phyloP scores from a whole-genome alignment of 2,888 invertebrate species.

The Drosophila meridionalis region DNA sequence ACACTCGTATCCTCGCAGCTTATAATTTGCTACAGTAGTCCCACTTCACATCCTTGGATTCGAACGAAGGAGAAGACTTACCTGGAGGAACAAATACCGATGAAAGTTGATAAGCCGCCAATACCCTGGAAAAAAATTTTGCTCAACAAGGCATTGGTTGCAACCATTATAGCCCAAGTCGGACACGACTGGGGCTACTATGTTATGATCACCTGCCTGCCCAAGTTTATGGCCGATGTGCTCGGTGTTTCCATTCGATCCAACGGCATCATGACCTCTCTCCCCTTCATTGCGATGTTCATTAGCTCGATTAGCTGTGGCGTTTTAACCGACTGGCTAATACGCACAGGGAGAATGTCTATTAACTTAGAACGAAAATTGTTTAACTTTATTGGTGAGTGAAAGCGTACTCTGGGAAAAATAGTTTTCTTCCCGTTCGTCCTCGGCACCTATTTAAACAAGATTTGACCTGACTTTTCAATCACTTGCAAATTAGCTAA shows the following conservation, averaged over 20 bases:
- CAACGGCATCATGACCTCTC: conserved; percentile 86
- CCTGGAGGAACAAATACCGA: conserved; percentile 87
- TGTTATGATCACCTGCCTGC: conserved; percentile 87
- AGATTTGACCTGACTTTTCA: no score
- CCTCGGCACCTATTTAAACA: no score
- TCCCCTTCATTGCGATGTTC: conserved; percentile 88
- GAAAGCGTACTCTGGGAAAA: not conserved
- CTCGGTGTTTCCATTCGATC: conserved; percentile 86
- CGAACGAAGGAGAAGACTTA: conserved; percentile 88
- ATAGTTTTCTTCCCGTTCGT: not conserved
- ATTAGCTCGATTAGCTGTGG: conserved; percentile 87
- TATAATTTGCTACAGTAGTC: conserved; percentile 87
- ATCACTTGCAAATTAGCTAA: no score
- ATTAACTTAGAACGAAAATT: conserved; percentile 87
- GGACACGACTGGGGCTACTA: conserved; percentile 88
- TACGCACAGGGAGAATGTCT: conserved; percentile 86
- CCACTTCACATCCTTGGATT: conserved; percentile 89
- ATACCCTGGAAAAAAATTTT: conserved; percentile 90
- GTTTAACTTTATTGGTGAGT: conserved; percentile 88
- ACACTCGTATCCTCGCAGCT: conserved; percentile 81
- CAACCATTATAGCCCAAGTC: conserved; percentile 88
- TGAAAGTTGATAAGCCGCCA: conserved; percentile 85
- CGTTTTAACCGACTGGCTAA: conserved; percentile 88
- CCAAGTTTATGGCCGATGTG: conserved; percentile 87
- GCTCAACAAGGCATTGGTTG: conserved; percentile 88